Evolutionary conservation across 2,888 invertebrate genomes (phyloP), one percentile per base, ranked within the genome.

Genomic region (Pammene aurita): DNA sequence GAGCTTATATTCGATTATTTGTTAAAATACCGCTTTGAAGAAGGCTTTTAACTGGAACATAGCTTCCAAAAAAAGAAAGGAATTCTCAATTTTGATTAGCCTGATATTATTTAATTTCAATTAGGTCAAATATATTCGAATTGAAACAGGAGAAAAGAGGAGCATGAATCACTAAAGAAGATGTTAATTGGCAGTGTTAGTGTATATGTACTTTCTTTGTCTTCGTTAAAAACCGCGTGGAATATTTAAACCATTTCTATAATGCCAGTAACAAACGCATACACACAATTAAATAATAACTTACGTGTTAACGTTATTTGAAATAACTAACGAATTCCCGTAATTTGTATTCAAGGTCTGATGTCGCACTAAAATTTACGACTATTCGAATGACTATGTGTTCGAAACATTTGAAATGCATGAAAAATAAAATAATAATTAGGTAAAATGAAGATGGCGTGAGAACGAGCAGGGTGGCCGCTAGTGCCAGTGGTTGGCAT

Each of bases 391-490:
- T 68, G 44, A 38, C 57, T 38, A 14, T 16, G 58, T 81, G 78
- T 72, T 67, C 77, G 74, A 82, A 87, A 86, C 83, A 84, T 81
- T 86, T 84, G 85, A 82, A 83, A 78, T 81, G 76, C 80, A 83
- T 81, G 81, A 83, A 84, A 86, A 81, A 75, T 78, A 81, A 86
- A 88, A 88, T 87, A 87, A 87, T 90, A 90, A 89, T 91, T 90
- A 89, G 84, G 84, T 85, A 82, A 86, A 87, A 85, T 79, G 78
- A 80, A 80, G 83, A 80, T 85, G 83, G 84, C 89, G 90, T 91
- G 92, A 87, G 92, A 91, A 88, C 89, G 76, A 71, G 75, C 80
- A 77, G 89, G 90, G 91, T 89, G 91, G 89, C 78, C 85, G 72
- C 66, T 72, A 75, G 73, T 68, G 74, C 74, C 80, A 79, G 77